Conservation (phyloP, 1,140 invertebrate genomes). For the Bilobella aurantiaca region DNA sequence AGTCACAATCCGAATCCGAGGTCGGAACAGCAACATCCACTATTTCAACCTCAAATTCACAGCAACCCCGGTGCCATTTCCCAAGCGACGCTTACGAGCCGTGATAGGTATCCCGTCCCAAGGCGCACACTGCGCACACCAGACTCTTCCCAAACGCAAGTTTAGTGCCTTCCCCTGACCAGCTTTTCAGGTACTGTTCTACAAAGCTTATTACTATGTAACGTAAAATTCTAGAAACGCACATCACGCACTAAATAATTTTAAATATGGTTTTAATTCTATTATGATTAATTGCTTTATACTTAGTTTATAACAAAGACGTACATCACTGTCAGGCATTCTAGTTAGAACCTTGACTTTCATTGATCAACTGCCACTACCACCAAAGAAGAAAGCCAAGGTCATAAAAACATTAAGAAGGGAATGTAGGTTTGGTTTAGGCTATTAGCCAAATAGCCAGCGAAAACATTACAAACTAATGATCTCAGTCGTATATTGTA, state of each 20-base stretch:
- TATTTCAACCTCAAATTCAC: conserved; percentile 19
- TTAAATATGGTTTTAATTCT: neutral
- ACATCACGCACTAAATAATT: neutral
- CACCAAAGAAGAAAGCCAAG: neutral
- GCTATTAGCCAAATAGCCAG: too few relatives aligned
- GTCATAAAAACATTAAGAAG: neutral
- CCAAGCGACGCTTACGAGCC: neutral
- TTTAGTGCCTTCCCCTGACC: conserved; percentile 15
- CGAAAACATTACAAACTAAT: neutral
- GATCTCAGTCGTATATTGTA: neutral
- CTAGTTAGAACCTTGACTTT: neutral
- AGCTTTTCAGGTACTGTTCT: too few relatives aligned
- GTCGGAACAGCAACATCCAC: conserved; percentile 16
- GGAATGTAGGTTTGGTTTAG: neutral
- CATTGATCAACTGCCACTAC: neutral
- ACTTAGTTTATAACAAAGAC: neutral
- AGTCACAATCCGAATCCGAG: conserved; percentile 18
- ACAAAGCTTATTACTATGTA: too few relatives aligned
- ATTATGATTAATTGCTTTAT: neutral
- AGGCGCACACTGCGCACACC: conserved; percentile 15
- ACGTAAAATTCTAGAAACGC: neutral
- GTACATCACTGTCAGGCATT: neutral
- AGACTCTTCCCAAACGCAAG: conserved; percentile 31
- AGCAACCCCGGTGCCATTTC: conserved; percentile 15
- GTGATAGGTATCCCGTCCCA: conserved; percentile 15